phyloP scores from a whole-genome alignment of 2,888 invertebrate genomes.

The Dorcus hopei region DNA sequence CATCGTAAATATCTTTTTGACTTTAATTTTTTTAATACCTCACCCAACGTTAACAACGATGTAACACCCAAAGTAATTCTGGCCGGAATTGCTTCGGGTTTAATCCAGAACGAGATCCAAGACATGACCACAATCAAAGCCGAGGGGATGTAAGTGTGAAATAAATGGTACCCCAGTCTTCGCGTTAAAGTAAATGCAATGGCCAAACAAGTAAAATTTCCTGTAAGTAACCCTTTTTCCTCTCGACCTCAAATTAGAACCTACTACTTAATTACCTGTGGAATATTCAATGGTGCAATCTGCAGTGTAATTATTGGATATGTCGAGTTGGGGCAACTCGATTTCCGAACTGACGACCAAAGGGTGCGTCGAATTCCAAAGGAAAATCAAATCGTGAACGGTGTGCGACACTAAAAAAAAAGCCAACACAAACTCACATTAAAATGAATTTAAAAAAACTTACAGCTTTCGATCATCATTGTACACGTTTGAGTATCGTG shows the following conservation, averaged over 20 bases:
- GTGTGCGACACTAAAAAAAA: constrained; percentile 75
- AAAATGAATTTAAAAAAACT: constrained; percentile 45
- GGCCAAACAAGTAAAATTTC: constrained; percentile 91
- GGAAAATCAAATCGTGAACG: constrained; percentile 83
- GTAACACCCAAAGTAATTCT: constrained; percentile 86
- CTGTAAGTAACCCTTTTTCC: constrained; percentile 47
- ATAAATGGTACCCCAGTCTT: constrained; percentile 83
- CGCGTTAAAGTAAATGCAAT: constrained; percentile 81
- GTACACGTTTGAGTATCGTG: constrained; percentile 92
- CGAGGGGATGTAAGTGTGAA: constrained; percentile 90
- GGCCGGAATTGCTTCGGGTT: constrained; percentile 88
- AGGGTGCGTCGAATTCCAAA: constrained; percentile 86
- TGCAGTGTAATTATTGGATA: constrained; percentile 82
- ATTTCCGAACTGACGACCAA: constrained; percentile 85
- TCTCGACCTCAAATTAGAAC: not conserved
- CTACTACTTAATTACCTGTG: constrained; percentile 55
- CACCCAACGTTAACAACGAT: constrained; percentile 79
- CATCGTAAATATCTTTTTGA: not conserved
- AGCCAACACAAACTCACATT: not conserved
- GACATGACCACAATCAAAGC: constrained; percentile 92
- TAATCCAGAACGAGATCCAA: constrained; percentile 96
- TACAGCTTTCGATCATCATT: constrained; percentile 93
- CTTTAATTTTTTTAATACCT: constrained; percentile 15
- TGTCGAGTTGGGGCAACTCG: constrained; percentile 84
- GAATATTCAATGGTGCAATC: constrained; percentile 86